These are phyloP conservation scores for Zygothrica quintamaculata DNA, from an alignment of 2,888 invertebrate genomes.

Conservation along the genomic window DNA sequence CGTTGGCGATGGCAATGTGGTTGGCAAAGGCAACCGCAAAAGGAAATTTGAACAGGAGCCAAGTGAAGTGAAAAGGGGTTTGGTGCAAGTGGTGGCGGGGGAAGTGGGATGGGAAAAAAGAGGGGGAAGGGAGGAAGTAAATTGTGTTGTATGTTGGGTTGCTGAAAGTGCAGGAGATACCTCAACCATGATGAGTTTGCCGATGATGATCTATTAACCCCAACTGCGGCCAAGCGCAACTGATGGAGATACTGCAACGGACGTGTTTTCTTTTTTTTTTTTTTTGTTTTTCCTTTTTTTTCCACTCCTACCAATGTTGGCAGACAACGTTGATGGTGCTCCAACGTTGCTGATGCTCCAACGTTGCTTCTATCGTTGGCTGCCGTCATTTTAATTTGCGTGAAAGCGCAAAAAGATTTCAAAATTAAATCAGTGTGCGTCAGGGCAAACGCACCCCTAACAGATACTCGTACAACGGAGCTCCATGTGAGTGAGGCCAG, in stretches of 20 bases:
- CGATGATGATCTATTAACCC: conserved; percentile 64
- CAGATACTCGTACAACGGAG: neutral
- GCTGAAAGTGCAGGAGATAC: neutral
- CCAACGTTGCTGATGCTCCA: neutral
- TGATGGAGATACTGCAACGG: conserved; percentile 19
- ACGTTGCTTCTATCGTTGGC: conserved; percentile 10
- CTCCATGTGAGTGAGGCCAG: conserved; percentile 36
- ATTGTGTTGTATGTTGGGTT: neutral
- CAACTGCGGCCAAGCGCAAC: conserved; percentile 42
- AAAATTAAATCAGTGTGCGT: conserved; percentile 70
- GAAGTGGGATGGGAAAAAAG: neutral
- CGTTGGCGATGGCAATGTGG: neutral
- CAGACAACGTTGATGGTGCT: neutral
- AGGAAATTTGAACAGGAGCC: too few relatives aligned
- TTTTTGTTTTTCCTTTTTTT: too few relatives aligned
- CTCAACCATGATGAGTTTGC: conserved; percentile 4
- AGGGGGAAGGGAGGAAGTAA: neutral
- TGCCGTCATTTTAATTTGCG: conserved; percentile 71
- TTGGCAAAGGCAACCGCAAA: conserved; percentile 1
- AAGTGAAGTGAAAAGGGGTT: too few relatives aligned
- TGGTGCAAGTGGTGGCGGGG: neutral
- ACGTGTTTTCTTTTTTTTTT: too few relatives aligned
- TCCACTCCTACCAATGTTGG: neutral
- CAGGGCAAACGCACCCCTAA: conserved; percentile 12
- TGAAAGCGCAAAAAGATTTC: conserved; percentile 69